Base-by-base conservation (phyloP, 2,113 vertebrate species). In the Brienomyrus longianalis region DNA sequence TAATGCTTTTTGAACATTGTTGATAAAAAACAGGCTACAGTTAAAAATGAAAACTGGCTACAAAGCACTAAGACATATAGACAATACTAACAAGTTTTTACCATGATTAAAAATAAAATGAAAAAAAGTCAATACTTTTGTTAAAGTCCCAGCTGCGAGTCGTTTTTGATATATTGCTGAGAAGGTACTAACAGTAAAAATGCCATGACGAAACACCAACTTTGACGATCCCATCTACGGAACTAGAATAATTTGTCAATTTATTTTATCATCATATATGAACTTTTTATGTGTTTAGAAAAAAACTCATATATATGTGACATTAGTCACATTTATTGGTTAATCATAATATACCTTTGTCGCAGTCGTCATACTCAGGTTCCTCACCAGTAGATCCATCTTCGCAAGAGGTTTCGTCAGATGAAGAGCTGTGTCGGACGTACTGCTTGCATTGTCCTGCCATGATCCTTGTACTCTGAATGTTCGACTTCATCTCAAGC, bases 351-450 rank as follows among this genome's bases (percentile, higher is more conserved):
- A 89, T 91, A 95, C 95, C 93, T 90, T 91, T 89, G 91, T 56
- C 88, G 59, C 51, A 88, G 59, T 87, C 91, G 52, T 48, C 70
- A 84, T 86, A 88, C 7, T 92, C 90, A 0, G 90, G 77, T 45
- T 94, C 94, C 87, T 92, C 92, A 85, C 87, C 91, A 17, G 92
- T 90, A 23, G 90, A 88, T 74, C 94, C 92, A 27, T 93, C 92
- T 5, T 88, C 91, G 87, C 52, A 89, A 47, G 86, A 87, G 3
- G 93, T 88, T 50, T 89, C 89, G 59, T 91, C 91, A 2, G 90
- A 56, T 48, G 86, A 89, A 31, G 89, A 48, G 48, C 88, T 88
- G 83, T 84, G 35, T 47, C 45, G 83, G 13, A 21, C 17, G 5
- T 91, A 91, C 9, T 85, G 62, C 43, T 89, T 84, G 50, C 89